Evolutionary conservation across 2,888 invertebrate genomes (phyloP), one percentile per base, ranked within the genome.

Genomic region (Parthenolecanium corni): DNA sequence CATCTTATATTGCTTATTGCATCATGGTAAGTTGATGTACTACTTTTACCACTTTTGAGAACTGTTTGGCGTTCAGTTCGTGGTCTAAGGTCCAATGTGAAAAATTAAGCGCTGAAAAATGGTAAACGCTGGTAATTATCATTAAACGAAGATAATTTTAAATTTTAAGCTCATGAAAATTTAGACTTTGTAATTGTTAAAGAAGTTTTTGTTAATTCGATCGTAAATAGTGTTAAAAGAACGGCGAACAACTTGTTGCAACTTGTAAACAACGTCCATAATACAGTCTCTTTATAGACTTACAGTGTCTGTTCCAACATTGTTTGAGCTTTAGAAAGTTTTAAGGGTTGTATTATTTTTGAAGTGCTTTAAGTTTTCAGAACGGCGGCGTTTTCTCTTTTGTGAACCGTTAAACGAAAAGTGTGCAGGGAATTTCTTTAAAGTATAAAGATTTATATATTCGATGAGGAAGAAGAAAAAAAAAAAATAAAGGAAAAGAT

Each of bases 221-320:
- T 61, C 61, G 61, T 61, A 61, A 61, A 61, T 61, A 61, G 61
- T 61, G 49, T 51, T 61, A 61, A 61, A 61, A 61, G 61, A 61
- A 61, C 61, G 61, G 61, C 11, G 47, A 61, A 61, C 61, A 61
- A 61, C 61, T 61, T 61, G 61, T 61, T 61, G 61, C 61, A 24
- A 61, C 61, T 61, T 61, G 61, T 61, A 61, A 61, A 61, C 61
- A 61, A 61, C 61, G 61, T 61, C 61, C 61, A 61, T 51, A 61
- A 61, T 61, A 61, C 61, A 49, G 61, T 61, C 61, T 61, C 49
- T 61, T 61, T 61, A 61, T 61, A 61, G 61, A 61, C 61, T 61
- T 49, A 51, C 51, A 61, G 49, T 61, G 51, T 61, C 61, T 61
- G 61, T 51, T 49, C 38, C 49, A 38, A 49, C 61, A 49, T 61